Evolutionary conservation across 2,797 vertebrate genomes (phyloP).

Genomic region (Argyrosomus regius): DNA sequence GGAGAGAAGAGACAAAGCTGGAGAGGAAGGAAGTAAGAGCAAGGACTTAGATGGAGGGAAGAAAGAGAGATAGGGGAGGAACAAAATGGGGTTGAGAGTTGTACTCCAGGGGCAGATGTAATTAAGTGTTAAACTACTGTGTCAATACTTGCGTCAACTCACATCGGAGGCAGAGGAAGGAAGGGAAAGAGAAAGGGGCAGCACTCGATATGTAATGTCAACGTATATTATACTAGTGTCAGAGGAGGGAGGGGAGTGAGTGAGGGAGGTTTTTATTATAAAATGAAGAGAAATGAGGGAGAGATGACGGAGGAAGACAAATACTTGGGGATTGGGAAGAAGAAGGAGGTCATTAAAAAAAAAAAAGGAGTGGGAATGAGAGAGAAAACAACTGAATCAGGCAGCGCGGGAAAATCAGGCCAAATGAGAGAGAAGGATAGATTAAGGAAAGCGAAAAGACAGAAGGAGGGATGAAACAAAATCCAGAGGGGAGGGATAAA

Average conservation of each 20-base stretch:
- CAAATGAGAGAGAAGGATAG: conserved; percentile 38
- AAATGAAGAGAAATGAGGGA: not conserved
- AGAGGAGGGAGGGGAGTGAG: conserved; percentile 6
- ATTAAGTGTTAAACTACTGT: conserved; percentile 76
- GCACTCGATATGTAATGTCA: conserved; percentile 53
- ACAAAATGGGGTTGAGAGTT: conserved; percentile 23
- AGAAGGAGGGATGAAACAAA: conserved; percentile 47
- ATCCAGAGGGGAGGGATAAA: conserved; percentile 13
- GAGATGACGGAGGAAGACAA: conserved; percentile 13
- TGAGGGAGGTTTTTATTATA: conserved; percentile 3
- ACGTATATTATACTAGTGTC: conserved; percentile 47
- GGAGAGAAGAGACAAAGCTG: conserved; percentile 28
- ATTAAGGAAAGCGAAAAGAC: conserved; percentile 46
- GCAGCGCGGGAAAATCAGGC: conserved; percentile 30
- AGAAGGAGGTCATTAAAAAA: conserved; percentile 31
- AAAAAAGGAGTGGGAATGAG: conserved; percentile 16
- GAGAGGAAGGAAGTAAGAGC: not conserved
- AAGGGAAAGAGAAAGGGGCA: conserved; percentile 37
- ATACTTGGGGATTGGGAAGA: conserved; percentile 18
- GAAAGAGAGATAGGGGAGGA: not conserved
- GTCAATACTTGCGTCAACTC: conserved; percentile 70
- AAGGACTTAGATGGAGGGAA: not conserved
- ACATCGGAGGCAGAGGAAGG: conserved; percentile 48
- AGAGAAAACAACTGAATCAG: conserved; percentile 44
- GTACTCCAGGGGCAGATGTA: conserved; percentile 58